These are phyloP conservation scores for Pollenia griseotomentosa DNA, from an alignment of 2,888 invertebrate species.

Conservation along the genomic window DNA sequence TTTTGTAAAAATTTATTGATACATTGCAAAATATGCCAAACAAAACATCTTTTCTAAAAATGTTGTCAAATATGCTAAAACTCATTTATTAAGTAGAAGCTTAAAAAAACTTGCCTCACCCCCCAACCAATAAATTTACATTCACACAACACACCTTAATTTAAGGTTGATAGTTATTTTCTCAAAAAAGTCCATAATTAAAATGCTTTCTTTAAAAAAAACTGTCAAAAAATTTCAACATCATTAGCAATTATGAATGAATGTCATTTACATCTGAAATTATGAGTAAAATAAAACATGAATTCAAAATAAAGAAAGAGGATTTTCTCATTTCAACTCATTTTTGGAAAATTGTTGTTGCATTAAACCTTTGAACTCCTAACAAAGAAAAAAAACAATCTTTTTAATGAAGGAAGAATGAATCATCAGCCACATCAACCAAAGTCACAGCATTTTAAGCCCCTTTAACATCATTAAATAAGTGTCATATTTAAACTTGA, in stretches of 20 bases:
- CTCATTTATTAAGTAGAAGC: too few species aligned
- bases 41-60: too few species aligned
- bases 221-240: constrained; percentile 57
- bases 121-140: too few species aligned
- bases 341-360: background rate
- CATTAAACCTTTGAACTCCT: constrained; percentile 42
- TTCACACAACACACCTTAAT: constrained; percentile 6
- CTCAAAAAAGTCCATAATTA: background rate
- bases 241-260: constrained; percentile 61
- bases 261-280: constrained; percentile 47
- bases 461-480: constrained; percentile 46
- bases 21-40: too few species aligned
- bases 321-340: background rate
- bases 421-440: constrained; percentile 31
- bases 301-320: background rate
- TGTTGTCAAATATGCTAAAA: too few species aligned
- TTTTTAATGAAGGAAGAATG: constrained; percentile 32
- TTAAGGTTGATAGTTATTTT: background rate
- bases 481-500: constrained; percentile 45
- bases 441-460: constrained; percentile 11
- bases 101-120: too few species aligned
- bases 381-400: constrained; percentile 11
- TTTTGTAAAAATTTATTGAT: too few species aligned
- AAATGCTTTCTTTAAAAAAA: background rate
- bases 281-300: constrained; percentile 27